A percentile compares a stretch with the other conserved stretches of the same genome.
Evolutionary conservation across 2,888 invertebrate species (phyloP).

Genomic region (Eucriotettix oculatus): DNA sequence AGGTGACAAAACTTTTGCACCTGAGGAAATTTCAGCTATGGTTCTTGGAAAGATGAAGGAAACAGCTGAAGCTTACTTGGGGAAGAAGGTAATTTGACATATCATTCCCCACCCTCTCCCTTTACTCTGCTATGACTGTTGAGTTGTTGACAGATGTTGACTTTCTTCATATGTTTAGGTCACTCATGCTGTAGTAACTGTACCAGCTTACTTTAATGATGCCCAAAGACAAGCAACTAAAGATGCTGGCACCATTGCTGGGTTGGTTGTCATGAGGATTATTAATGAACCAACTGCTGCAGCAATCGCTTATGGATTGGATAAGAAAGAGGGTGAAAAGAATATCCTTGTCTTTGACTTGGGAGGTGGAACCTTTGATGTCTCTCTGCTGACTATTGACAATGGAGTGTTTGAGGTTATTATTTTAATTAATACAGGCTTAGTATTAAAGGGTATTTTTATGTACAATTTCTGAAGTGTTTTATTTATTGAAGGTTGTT

Average conservation of each 20-base stretch:
- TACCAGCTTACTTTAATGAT: background rate
- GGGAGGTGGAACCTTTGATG: background rate
- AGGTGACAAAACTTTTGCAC: conserved; percentile 21
- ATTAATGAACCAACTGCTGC: background rate
- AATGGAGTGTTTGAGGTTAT: background rate
- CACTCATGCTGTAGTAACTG: background rate
- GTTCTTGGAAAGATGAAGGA: background rate
- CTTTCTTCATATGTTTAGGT: background rate
- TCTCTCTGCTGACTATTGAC: background rate
- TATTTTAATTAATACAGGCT: too few relatives aligned
- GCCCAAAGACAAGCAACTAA: background rate
- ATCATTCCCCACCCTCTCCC: too few relatives aligned
- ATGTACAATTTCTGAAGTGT: background rate
- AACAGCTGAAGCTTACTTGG: background rate
- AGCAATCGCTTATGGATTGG: background rate
- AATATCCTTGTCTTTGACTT: background rate
- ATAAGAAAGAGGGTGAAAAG: background rate
- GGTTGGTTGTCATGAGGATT: background rate
- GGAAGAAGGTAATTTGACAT: background rate
- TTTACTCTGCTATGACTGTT: conserved; percentile 83
- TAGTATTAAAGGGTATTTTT: background rate
- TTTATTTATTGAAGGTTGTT: conserved; percentile 32
- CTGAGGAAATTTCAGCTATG: background rate
- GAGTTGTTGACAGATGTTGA: conserved; percentile 72
- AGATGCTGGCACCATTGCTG: background rate